Percentiles rank a stretch among this genome's conserved stretches.
Conservation (phyloP, 2,113 vertebrate species). For the Eubucco bourcierii region DNA sequence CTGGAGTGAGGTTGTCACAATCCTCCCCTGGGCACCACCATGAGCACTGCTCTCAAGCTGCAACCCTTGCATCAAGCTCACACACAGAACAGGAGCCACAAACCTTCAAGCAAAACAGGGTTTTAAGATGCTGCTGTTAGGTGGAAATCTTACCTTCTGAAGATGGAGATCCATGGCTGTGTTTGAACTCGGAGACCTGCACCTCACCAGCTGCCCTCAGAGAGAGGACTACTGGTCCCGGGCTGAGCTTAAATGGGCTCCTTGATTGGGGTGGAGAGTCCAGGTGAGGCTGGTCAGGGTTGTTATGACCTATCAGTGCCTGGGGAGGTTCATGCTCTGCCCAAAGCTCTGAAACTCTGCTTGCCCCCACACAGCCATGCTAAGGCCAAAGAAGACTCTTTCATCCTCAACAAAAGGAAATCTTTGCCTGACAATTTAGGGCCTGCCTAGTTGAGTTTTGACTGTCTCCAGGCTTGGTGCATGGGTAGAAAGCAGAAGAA, state of each 20-base stretch:
- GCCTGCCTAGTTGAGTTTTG: not conserved
- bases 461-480: not conserved
- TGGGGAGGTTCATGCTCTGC: not conserved
- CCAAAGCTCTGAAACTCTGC: not conserved
- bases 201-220: rapidly evolving
- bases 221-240: rapidly evolving
- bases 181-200: rapidly evolving
- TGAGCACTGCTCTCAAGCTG: rapidly evolving
- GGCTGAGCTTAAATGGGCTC: not conserved
- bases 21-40: too few species aligned
- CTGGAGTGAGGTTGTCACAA: not conserved
- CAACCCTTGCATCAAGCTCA: not conserved
- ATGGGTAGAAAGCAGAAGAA: not conserved
- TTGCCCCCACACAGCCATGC: not conserved
- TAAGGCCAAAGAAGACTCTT: not conserved
- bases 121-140: rapidly evolving
- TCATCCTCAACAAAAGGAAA: not conserved
- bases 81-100: rapidly evolving
- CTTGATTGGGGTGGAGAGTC: not conserved
- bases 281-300: not conserved
- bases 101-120: not conserved
- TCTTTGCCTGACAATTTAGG: not conserved
- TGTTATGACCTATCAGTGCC: not conserved
- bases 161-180: rapidly evolving
- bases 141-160: rapidly evolving